Conservation (phyloP, 2,888 invertebrate genomes). For the Pandemis cinnamomeana region DNA sequence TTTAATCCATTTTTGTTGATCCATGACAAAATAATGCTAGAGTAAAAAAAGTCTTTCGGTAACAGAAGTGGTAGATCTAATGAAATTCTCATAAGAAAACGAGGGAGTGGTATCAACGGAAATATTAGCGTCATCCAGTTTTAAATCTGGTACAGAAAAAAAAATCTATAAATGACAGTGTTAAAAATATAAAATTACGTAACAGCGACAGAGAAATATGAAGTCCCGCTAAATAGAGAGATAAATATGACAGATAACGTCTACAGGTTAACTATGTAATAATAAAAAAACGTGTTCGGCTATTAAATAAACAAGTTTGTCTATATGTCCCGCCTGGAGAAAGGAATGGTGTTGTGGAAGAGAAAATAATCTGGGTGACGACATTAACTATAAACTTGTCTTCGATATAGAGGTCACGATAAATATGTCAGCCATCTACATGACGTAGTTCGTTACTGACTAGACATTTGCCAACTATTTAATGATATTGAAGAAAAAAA, state of each 20-base stretch:
- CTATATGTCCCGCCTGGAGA: constrained; percentile 30
- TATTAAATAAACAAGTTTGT: constrained; percentile 41
- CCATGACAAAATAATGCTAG: too few relatives aligned
- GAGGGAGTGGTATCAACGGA: not conserved
- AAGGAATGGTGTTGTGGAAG: constrained; percentile 21
- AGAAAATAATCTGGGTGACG: constrained; percentile 33
- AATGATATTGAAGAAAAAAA: constrained; percentile 61
- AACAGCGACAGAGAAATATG: not conserved
- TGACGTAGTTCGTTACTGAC: constrained; percentile 41
- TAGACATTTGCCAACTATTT: constrained; percentile 69
- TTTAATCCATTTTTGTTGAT: too few relatives aligned
- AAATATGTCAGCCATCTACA: constrained; percentile 45
- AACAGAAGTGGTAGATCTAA: too few relatives aligned
- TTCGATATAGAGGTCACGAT: constrained; percentile 44
- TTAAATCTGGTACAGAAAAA: not conserved
- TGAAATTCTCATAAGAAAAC: too few relatives aligned
- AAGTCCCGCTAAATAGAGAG: not conserved
- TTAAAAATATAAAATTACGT: constrained; percentile 1
- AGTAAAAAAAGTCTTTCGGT: too few relatives aligned
- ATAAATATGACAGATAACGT: constrained; percentile 15
- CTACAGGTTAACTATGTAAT: constrained; percentile 37
- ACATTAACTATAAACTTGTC: constrained; percentile 42
- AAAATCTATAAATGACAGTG: not conserved
- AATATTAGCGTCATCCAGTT: not conserved
- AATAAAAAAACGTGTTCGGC: constrained; percentile 40